phyloP scores from a whole-genome alignment of 2,113 vertebrate genomes.

The Suricata suricatta region DNA sequence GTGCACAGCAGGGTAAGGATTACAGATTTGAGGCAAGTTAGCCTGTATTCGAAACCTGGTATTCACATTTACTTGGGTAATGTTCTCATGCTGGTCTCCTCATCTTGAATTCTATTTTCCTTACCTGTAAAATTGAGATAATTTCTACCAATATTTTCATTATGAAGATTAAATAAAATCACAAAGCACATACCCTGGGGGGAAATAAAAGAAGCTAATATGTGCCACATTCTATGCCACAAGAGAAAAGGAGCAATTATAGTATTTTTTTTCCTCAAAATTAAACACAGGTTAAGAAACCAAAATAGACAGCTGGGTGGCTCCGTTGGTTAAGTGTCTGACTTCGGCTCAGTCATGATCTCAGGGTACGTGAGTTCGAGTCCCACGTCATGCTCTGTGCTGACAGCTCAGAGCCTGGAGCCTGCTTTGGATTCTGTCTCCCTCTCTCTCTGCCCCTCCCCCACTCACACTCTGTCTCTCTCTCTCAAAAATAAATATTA shows the following conservation, averaged over 20 bases:
- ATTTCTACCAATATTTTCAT: not conserved
- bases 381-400: no score
- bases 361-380: no score
- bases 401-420: no score
- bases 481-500: no score
- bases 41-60: not conserved
- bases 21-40: not conserved
- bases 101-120: not conserved
- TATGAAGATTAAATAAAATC: not conserved
- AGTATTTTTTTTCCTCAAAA: not conserved
- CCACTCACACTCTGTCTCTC: no score
- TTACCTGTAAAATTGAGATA: not conserved
- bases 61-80: not conserved
- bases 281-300: not conserved
- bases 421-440: no score
- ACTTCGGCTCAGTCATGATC: no score
- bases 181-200: not conserved
- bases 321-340: no score
- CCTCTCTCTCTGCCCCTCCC: no score
- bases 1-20: not conserved
- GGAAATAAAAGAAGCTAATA: no score
- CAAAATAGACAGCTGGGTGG: not conserved
- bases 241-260: not conserved
- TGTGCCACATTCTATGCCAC: not conserved
- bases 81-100: not conserved